phyloP scores from a whole-genome alignment of 2,797 vertebrate genomes.

The Helarctos malayanus region DNA sequence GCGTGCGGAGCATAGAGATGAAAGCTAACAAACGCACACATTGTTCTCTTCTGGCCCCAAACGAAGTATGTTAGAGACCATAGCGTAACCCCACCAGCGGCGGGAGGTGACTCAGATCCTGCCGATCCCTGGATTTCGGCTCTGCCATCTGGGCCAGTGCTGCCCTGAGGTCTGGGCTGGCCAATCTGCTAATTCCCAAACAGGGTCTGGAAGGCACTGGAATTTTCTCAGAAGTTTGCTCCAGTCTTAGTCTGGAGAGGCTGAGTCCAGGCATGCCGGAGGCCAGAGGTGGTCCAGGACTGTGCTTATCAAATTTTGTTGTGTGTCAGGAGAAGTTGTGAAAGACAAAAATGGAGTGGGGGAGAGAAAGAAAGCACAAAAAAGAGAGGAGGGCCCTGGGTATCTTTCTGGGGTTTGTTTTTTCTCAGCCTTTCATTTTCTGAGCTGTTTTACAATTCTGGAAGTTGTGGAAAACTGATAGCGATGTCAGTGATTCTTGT shows the following conservation, averaged over 20 bases:
- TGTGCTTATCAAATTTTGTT: not conserved
- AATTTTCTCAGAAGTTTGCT: not conserved
- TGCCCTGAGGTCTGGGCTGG: not conserved
- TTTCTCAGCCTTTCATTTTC: not conserved
- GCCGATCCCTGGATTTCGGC: not conserved
- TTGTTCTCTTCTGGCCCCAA: not conserved
- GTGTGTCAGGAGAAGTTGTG: not conserved
- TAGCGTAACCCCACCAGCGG: not conserved
- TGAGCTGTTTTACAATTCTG: constrained; percentile 6
- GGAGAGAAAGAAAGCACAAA: not conserved
- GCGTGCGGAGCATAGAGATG: not conserved
- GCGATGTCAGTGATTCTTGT: not conserved
- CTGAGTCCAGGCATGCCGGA: not conserved
- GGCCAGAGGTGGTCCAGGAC: not conserved
- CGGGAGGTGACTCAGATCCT: not conserved
- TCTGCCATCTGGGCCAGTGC: not conserved
- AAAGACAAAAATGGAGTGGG: not conserved
- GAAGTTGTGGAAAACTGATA: not conserved
- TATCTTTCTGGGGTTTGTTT: not conserved
- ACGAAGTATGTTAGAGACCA: not conserved
- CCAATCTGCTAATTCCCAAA: not conserved
- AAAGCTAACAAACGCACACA: not conserved
- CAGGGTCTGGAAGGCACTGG: not conserved
- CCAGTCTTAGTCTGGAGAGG: not conserved
- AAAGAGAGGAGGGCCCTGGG: not conserved